Conservation (phyloP, 2,888 invertebrate species). For the Trichogramma evanescens region DNA sequence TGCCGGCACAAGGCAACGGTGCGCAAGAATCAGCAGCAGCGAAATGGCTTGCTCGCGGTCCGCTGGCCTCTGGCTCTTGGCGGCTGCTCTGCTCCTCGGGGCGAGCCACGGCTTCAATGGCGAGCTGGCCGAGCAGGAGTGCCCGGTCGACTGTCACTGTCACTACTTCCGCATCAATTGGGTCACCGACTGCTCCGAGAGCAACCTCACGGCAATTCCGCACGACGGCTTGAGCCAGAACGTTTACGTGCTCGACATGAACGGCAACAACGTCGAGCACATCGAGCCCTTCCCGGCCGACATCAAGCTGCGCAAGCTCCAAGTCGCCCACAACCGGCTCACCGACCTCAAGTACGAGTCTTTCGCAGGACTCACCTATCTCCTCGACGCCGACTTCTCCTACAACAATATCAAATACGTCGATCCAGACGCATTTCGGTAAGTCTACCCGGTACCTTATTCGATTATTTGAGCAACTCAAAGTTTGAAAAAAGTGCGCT, state of each 20-base stretch:
- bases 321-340: slow-evolving; percentile 62
- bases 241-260: slow-evolving; percentile 65
- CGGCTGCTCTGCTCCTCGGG: slow-evolving; percentile 9
- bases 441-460: slow-evolving; percentile 28
- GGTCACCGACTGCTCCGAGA: slow-evolving; percentile 71
- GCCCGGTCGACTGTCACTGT: slow-evolving; percentile 69
- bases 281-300: slow-evolving; percentile 59
- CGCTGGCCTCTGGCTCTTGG: not conserved
- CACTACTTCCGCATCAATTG: slow-evolving; percentile 70
- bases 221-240: slow-evolving; percentile 63
- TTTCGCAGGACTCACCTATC: slow-evolving; percentile 59
- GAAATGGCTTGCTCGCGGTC: slow-evolving; percentile 16
- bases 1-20: not conserved
- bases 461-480: not conserved
- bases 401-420: slow-evolving; percentile 59
- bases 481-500: not conserved
- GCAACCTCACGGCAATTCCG: slow-evolving; percentile 63
- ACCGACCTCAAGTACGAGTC: slow-evolving; percentile 56
- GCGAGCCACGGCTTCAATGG: slow-evolving; percentile 50
- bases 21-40: slow-evolving; percentile 6
- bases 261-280: slow-evolving; percentile 60
- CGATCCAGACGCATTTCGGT: slow-evolving; percentile 63
- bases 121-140: slow-evolving; percentile 61
- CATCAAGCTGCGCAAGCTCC: slow-evolving; percentile 63
- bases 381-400: slow-evolving; percentile 65